These are phyloP conservation scores for Aleiodes sp. DNA, from an alignment of 1,140 invertebrate genomes.

Conservation along the genomic window DNA sequence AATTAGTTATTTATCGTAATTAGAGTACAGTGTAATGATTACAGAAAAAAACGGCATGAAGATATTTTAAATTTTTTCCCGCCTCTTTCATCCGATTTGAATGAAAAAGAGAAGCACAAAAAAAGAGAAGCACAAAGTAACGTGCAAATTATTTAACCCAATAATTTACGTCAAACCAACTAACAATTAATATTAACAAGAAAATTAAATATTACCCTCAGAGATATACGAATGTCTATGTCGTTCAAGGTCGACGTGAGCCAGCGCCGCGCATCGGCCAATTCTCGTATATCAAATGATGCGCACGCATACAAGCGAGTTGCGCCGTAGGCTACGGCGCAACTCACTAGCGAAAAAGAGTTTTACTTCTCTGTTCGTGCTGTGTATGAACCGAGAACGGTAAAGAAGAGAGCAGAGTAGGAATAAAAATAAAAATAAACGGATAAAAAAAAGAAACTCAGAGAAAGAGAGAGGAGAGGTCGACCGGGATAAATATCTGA, in stretches of 20 bases:
- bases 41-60: no score
- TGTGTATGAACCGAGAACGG: constrained; percentile 35
- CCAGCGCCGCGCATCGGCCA: constrained; percentile 58
- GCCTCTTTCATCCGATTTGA: no score
- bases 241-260: constrained; percentile 39
- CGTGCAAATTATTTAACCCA: no score
- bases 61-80: no score
- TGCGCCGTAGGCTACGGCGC: constrained; percentile 60
- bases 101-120: no score
- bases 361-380: constrained; percentile 26
- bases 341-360: constrained; percentile 43
- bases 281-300: constrained; percentile 50
- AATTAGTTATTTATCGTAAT: no score
- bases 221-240: constrained; percentile 32
- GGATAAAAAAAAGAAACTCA: no score
- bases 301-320: constrained; percentile 56
- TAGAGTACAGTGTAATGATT: no score
- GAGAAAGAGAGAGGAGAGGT: constrained; percentile 54
- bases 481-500: constrained; percentile 66
- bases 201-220: no score
- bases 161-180: no score
- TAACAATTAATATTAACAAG: no score
- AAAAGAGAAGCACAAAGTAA: no score
- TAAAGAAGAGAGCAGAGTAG: constrained; percentile 39
- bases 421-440: constrained; percentile 50